These are phyloP conservation scores for Melanophora roralis DNA, from an alignment of 2,888 invertebrate species.

Conservation along the genomic window DNA sequence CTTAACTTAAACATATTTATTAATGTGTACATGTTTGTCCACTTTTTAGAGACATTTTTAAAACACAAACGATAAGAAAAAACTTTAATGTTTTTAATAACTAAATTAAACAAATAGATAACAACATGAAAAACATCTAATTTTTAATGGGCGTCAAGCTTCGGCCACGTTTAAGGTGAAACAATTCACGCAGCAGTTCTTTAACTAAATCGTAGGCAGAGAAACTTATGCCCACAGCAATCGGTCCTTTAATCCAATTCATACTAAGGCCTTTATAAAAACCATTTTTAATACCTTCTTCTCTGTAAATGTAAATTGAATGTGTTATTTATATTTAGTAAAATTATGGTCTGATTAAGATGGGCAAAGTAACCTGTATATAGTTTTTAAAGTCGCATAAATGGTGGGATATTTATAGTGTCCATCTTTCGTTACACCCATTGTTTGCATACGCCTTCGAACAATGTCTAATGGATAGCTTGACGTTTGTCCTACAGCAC, in stretches of 20 bases:
- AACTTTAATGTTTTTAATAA: constrained; percentile 2
- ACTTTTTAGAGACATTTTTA: no score
- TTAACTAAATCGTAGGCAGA: constrained; percentile 92
- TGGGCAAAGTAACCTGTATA: constrained; percentile 81
- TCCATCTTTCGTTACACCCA: constrained; percentile 77
- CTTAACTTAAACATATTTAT: constrained; percentile 39
- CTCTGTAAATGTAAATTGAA: constrained; percentile 78
- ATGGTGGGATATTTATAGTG: constrained; percentile 82
- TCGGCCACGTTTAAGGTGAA: constrained; percentile 74
- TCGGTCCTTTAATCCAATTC: constrained; percentile 98
- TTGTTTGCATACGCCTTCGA: constrained; percentile 81
- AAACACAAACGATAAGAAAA: background rate
- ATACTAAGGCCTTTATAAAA: constrained; percentile 99
- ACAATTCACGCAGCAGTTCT: constrained; percentile 79
- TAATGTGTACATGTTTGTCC: background rate
- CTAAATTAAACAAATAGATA: constrained; percentile 51
- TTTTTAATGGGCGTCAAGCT: constrained; percentile 14
- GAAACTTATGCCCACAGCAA: constrained; percentile 96
- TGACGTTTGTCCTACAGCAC: constrained; percentile 94
- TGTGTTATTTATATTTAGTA: background rate
- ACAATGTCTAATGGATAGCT: constrained; percentile 98
- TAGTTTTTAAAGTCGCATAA: constrained; percentile 81
- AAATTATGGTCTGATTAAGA: background rate
- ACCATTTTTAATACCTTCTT: constrained; percentile 92
- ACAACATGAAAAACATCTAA: constrained; percentile 44